Base-by-base conservation (phyloP, 1,140 invertebrate genomes). In the Maniola jurtina region DNA sequence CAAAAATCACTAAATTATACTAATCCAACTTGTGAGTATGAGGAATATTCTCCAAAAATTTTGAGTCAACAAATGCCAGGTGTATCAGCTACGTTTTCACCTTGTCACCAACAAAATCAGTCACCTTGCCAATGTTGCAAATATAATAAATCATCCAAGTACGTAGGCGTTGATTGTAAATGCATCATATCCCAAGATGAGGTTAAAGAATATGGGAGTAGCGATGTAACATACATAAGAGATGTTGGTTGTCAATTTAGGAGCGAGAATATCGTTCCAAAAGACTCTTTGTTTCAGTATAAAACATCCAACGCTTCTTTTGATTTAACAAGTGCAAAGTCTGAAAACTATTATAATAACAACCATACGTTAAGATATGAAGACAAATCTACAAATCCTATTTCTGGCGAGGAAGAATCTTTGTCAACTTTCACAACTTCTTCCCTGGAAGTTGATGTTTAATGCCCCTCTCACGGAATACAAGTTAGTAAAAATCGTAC, bases 191-290 rank as follows among this genome's bases (percentile, higher is more conserved):
- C 55, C 13, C n/a, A 25, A 13, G 58, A 42, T 45, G 25, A 50
- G 15, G 7, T 36, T 10, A 71, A 70, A 36, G 64, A 75, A 7
- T 70, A n/a, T 47, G 25, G 7, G 0, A 76, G 75, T 52, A 75
- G 63, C 45, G 78, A 86, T 34, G 77, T 90, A 15, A 67, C 88
- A 61, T 87, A 81, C 55, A 86, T 89, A 9, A 83, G 87, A 71
- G 87, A 89, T 70, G 87, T 88, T 10, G 87, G 84, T 11, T 89
- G 87, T 58, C 87, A 89, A 59, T 88, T 88, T 61, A 73, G 77
- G 61, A 81, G 71, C 58, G 86, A 79, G 73, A 72, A 48, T 25
- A 54, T 57, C 64, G 64, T 73, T n/a, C 67, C 63, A 7, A 73
- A 60, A 64, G 68, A 77, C 38, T 81, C 75, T 25, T n/a, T 72